Percentiles rank a stretch among this genome's conserved stretches.
Evolutionary conservation across 1,140 invertebrate species (phyloP).

Genomic region (Telenomus remus): DNA sequence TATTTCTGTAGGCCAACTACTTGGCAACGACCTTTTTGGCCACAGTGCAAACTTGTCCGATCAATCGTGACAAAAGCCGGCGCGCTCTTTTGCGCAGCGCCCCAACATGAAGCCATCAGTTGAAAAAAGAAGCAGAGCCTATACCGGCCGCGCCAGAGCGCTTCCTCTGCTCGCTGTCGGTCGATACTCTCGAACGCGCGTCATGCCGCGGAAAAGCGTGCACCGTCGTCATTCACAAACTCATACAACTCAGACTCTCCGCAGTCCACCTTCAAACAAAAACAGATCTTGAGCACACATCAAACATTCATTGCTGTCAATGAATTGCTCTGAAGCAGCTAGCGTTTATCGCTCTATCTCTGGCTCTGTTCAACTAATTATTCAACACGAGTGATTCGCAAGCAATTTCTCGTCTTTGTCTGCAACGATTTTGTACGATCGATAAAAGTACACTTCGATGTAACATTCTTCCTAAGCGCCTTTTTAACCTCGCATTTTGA

Average conservation of each 20-base stretch:
- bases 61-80: conserved; percentile 21
- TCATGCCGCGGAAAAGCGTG: not conserved
- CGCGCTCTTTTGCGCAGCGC: conserved; percentile 40
- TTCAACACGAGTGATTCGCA: too few species aligned
- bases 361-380: too few species aligned
- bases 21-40: conserved; percentile 14
- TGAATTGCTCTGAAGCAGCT: too few species aligned
- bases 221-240: not conserved
- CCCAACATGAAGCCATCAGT: conserved; percentile 19
- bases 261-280: not conserved
- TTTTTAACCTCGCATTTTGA: not conserved
- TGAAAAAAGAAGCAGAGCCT: conserved; percentile 15
- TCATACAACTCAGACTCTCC: not conserved
- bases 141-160: conserved; percentile 4
- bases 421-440: not conserved
- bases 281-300: too few species aligned
- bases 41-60: conserved; percentile 1
- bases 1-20: conserved; percentile 3
- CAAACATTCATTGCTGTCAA: too few species aligned
- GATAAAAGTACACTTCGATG: not conserved
- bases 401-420: too few species aligned
- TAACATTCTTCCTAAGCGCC: not conserved
- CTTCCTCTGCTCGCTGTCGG: conserved; percentile 16
- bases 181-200: conserved; percentile 25
- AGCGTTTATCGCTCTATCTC: too few species aligned